Evolutionary conservation across 2,113 vertebrate genomes (phyloP).

Genomic region (Sardina pilchardus): DNA sequence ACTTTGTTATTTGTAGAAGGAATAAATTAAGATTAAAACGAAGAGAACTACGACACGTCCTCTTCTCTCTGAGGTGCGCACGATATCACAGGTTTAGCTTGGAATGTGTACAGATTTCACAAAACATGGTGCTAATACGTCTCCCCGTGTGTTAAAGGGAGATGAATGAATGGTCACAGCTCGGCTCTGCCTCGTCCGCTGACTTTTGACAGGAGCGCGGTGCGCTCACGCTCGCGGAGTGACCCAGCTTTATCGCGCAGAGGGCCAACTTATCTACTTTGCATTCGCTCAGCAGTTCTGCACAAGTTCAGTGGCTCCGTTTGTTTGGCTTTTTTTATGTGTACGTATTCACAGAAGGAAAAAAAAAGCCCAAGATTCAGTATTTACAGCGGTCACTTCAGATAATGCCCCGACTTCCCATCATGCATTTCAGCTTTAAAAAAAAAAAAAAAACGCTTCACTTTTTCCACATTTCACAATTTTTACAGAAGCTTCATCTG

Average conservation of each 20-base stretch:
- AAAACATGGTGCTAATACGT: slow-evolving; percentile 4
- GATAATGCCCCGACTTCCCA: neutral
- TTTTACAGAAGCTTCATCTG: neutral
- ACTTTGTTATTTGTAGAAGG: neutral
- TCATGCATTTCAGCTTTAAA: neutral
- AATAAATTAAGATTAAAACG: slow-evolving; percentile 14
- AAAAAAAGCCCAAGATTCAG: neutral
- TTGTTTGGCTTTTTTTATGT: neutral
- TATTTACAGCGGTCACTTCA: slow-evolving; percentile 38
- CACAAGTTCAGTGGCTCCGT: neutral
- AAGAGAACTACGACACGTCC: neutral
- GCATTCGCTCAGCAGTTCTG: neutral
- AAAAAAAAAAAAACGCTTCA: neutral
- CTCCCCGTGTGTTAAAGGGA: neutral
- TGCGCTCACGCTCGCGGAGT: neutral
- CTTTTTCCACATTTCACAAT: neutral
- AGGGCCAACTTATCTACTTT: neutral
- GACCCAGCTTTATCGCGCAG: neutral
- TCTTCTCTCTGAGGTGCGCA: neutral
- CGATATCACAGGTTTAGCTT: slow-evolving; percentile 1
- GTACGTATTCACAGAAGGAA: neutral
- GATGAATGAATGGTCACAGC: neutral
- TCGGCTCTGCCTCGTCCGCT: neutral
- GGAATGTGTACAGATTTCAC: slow-evolving; percentile 22
- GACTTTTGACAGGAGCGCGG: neutral